Evolutionary conservation across 2,888 invertebrate species (phyloP), one percentile per base, ranked within the genome.

Genomic region (Crepidodera aurea): DNA sequence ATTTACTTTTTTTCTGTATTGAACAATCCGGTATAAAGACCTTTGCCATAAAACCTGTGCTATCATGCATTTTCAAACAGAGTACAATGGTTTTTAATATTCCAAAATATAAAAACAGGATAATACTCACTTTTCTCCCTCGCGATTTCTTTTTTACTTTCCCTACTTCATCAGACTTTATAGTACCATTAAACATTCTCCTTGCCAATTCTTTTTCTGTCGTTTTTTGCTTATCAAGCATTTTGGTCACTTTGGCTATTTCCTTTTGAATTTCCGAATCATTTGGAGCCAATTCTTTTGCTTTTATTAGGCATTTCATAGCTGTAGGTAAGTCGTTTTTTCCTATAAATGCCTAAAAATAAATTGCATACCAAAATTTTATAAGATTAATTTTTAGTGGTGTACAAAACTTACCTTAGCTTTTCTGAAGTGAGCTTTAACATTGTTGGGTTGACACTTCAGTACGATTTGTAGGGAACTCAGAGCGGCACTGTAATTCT

Each of bases 371-470:
- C 19, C 8, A 8, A n/a, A n/a, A 40, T 29, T 7, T 15, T n/a
- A 34, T 13, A 34, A 34, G 1, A 13, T 13, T 34, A 34, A 8
- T 34, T 12, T 13, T n/a, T n/a, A n/a, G n/a, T n/a, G n/a, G n/a
- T n/a, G n/a, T n/a, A n/a, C n/a, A 6, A 22, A 42, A 48, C 51
- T 64, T 76, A 86, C 86, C 79, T 88, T 89, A 72, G 90, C 91
- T 83, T 95, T 94, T 74, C 96, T 87, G 78, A 90, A 96, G 10
- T 96, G 82, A 0, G 96, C 96, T 81, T 97, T 97, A 0, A 94
- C 90, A 83, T 97, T 96, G 63, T 88, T 83, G 0, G 96, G 94
- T 77, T 96, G 92, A 75, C 92, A 90, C 65, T 88, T 84, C 10
- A 96, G 82, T 1, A 96, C 96, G 75, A 88, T 86, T 51, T 92